phyloP scores from a whole-genome alignment of 2,888 invertebrate species.

The Andricus quercusramuli region DNA sequence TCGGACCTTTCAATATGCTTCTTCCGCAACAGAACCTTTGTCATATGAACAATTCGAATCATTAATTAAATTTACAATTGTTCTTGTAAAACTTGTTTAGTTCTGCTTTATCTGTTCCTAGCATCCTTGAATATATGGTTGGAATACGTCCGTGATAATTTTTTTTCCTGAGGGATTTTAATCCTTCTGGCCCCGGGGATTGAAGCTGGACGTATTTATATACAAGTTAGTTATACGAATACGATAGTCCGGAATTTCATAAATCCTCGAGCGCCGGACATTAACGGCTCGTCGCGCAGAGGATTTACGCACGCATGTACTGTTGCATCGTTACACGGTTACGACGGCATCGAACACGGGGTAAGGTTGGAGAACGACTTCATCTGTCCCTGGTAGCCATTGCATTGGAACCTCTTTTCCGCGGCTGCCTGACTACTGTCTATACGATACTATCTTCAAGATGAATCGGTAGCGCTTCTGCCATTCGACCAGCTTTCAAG shows the following conservation, averaged over 20 bases:
- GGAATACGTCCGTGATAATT: not conserved
- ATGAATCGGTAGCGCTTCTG: constrained; percentile 62
- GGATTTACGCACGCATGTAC: constrained; percentile 37
- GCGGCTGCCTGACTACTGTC: constrained; percentile 62
- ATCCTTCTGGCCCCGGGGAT: not conserved
- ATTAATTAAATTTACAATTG: not conserved
- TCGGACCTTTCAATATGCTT: too few species aligned
- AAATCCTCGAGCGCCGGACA: constrained; percentile 31
- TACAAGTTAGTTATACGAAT: constrained; percentile 32
- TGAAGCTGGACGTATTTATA: constrained; percentile 36
- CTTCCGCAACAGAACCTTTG: too few species aligned
- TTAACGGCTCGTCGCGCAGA: constrained; percentile 39
- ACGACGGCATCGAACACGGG: constrained; percentile 39
- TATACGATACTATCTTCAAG: constrained; percentile 66
- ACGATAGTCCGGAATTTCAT: constrained; percentile 32
- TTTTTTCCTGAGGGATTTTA: not conserved
- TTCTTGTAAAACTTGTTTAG: not conserved
- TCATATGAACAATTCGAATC: too few species aligned
- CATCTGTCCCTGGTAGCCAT: constrained; percentile 55
- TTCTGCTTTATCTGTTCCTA: not conserved
- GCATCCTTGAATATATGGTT: not conserved
- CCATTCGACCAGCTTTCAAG: not conserved
- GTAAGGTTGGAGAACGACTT: constrained; percentile 51
- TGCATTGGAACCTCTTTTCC: constrained; percentile 52
- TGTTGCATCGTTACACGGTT: constrained; percentile 38